These are phyloP conservation scores for Poecilobothrus nobilitatus DNA, from an alignment of 2,888 invertebrate species.

Conservation along the genomic window DNA sequence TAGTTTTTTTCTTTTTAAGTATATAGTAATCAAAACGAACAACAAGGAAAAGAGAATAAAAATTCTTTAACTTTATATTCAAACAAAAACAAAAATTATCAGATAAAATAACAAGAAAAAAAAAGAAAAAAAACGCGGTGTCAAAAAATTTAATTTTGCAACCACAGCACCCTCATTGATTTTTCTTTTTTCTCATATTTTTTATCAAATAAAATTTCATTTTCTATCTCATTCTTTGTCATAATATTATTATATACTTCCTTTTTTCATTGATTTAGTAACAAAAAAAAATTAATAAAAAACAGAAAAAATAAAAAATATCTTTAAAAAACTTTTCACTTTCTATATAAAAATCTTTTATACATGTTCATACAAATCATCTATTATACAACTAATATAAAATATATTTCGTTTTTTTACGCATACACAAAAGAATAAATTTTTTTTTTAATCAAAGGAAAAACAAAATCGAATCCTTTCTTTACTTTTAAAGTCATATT, in stretches of 20 bases:
- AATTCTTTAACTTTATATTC: neutral
- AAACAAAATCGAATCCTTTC: no score
- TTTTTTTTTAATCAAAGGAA: no score
- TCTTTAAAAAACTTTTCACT: neutral
- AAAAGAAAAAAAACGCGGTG: neutral
- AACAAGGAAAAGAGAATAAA: neutral
- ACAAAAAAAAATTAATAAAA: no score
- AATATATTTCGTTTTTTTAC: no score
- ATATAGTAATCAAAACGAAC: no score
- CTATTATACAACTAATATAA: no score
- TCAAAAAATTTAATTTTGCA: constrained; percentile 5
- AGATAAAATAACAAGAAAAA: no score
- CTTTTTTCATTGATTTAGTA: neutral
- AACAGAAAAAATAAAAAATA: neutral
- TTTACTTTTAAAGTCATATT: no score
- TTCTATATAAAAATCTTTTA: neutral
- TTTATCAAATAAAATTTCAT: neutral
- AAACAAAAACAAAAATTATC: no score
- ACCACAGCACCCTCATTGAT: neutral
- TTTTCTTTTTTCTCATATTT: neutral
- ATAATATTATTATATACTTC: neutral
- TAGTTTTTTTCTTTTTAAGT: no score
- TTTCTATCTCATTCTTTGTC: neutral
- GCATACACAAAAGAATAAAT: no score
- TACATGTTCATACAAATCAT: no score